Base-by-base conservation (phyloP, 2,888 invertebrate species). In the Philonicus albiceps region DNA sequence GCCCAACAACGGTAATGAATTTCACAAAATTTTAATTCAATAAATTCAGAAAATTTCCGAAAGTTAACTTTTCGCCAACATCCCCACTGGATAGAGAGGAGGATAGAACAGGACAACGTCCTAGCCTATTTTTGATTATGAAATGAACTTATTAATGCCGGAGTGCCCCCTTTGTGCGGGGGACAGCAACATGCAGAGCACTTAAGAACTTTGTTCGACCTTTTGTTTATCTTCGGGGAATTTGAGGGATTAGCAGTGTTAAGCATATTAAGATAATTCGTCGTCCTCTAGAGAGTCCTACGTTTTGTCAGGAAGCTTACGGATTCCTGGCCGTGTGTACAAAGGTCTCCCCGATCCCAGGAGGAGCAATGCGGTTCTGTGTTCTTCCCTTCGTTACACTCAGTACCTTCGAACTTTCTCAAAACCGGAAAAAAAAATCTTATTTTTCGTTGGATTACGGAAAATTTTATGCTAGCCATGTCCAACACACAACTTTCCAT, bases 241-340 rank as follows among this genome's bases (percentile, higher is more conserved):
- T 53, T 80, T 80, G 37, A 37, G 53, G 80, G 80, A 80, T 80
- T 80, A 80, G 53, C 30, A 80, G 80, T 80, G 80, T 80, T 80
- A 80, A 80, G 80, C 80, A 80, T 80, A 80, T 80, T 80, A 80
- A 80, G 80, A 80, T 80, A 53, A 80, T 80, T 80, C 53, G 80
- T 53, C 19, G 31, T 80, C 27, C 80, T 53, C 16, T 30, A 19
- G 30, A 53, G 49, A n/a, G 53, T 31, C 7, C 40, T 37, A 40
- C 37, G 34, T 76, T 75, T 40, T 27, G 22, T n/a, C 34, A 76
- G 37, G 76, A 27, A 76, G 22, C n/a, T 76, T 76, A 40, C 8
- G 27, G 37, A 76, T 40, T 76, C 22, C 55, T n/a, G 43, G 13
- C 30, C 16, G 22, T 49, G 22, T 78, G 40, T 74, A 34, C n/a